These are phyloP conservation scores for Natator depressus DNA, from an alignment of 2,113 vertebrate genomes.

Conservation along the genomic window DNA sequence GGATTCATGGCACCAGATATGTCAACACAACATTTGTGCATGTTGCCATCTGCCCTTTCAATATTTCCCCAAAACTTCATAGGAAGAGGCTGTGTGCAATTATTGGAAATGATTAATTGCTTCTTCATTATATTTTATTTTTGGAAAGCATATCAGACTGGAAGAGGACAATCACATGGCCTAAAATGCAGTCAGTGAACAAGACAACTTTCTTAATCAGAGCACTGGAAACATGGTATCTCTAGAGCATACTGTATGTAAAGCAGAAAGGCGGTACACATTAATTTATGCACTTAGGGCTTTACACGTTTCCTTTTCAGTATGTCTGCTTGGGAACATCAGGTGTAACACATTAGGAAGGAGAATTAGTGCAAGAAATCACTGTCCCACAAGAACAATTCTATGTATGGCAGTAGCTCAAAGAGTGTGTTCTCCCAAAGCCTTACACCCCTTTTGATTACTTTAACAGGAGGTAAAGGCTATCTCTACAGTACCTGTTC, in stretches of 20 bases:
- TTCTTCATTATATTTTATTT: constrained; percentile 43
- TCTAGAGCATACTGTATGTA: background rate
- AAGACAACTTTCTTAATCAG: background rate
- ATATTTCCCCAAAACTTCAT: constrained; percentile 59
- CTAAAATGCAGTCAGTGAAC: background rate
- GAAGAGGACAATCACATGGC: background rate
- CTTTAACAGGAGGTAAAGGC: constrained; percentile 23
- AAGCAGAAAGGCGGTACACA: background rate
- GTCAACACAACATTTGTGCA: background rate
- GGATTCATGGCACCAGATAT: constrained; percentile 48
- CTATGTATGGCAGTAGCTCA: background rate
- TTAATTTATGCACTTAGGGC: background rate
- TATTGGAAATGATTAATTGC: constrained; percentile 63
- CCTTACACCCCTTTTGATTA: background rate
- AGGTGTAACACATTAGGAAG: constrained; percentile 14
- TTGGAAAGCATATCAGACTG: constrained; percentile 40
- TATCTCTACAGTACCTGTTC: background rate
- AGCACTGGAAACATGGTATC: background rate
- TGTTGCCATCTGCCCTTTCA: constrained; percentile 54
- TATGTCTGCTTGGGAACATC: background rate
- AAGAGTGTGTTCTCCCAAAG: background rate
- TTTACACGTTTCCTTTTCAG: background rate
- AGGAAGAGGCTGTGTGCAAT: constrained; percentile 59
- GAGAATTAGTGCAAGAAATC: constrained; percentile 49
- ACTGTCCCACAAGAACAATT: constrained; percentile 10